Conservation (phyloP, 2,113 vertebrate species). For the Malurus alboscapulatus region DNA sequence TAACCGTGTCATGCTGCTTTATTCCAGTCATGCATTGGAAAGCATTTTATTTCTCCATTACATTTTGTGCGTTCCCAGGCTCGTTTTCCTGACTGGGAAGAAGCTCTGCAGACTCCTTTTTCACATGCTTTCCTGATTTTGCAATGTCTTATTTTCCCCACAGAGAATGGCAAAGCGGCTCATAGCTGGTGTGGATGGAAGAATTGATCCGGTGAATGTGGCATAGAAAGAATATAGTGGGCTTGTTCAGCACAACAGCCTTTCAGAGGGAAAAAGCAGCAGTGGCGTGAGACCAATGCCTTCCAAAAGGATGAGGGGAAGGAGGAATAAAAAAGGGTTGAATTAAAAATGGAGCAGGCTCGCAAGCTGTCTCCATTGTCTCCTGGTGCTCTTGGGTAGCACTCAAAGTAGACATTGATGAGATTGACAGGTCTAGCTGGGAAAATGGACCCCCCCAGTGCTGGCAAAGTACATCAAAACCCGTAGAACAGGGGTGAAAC, state of each 20-base stretch:
- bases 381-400: neutral
- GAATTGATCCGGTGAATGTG: neutral
- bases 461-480: neutral
- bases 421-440: neutral
- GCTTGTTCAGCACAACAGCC: neutral
- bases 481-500: neutral
- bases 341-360: neutral
- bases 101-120: neutral
- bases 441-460: neutral
- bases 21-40: conserved; percentile 39
- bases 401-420: neutral
- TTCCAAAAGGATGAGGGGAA: neutral
- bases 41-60: conserved; percentile 13
- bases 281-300: neutral
- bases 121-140: neutral
- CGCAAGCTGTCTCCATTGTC: neutral
- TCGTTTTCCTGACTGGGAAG: neutral
- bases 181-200: neutral
- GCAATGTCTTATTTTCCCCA: neutral
- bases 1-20: conserved; percentile 1
- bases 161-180: neutral
- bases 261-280: neutral
- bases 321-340: neutral
- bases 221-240: neutral
- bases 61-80: neutral